A percentile compares a stretch with the other conserved stretches of the same genome.
These are phyloP conservation scores for Apoderus coryli DNA, from an alignment of 2,888 invertebrate genomes.

Conservation along the genomic window DNA sequence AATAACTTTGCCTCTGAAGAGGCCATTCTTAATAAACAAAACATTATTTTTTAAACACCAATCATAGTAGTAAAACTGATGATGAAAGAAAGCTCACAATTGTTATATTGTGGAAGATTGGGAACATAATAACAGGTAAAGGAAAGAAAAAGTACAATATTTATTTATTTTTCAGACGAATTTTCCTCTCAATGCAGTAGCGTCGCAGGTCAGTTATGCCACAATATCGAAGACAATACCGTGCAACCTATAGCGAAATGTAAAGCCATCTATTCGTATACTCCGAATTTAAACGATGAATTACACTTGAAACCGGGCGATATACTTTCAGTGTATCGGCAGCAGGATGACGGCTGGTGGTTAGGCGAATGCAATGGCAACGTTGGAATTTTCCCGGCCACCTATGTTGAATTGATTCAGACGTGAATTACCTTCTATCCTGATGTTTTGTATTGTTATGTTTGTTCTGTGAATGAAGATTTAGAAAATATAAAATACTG, in stretches of 20 bases:
- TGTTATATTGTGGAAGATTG: too few relatives aligned
- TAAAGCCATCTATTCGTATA: slow-evolving; percentile 75
- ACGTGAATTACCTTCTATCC: too few relatives aligned
- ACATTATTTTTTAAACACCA: too few relatives aligned
- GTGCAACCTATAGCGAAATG: slow-evolving; percentile 53
- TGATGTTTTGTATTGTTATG: too few relatives aligned
- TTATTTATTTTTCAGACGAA: slow-evolving; percentile 44
- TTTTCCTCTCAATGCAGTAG: slow-evolving; percentile 65
- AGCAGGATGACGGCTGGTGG: slow-evolving; percentile 94
- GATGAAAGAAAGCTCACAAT: too few relatives aligned
- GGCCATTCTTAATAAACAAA: too few relatives aligned
- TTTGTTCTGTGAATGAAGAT: too few relatives aligned
- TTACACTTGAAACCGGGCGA: slow-evolving; percentile 59
- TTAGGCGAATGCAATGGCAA: slow-evolving; percentile 73
- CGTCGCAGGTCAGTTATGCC: slow-evolving; percentile 20
- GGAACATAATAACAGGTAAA: too few relatives aligned
- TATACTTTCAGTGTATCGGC: slow-evolving; percentile 73
- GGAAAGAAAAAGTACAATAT: too few relatives aligned
- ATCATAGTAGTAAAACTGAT: too few relatives aligned
- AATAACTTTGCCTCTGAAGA: too few relatives aligned
- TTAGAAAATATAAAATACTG: too few relatives aligned
- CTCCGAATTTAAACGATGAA: slow-evolving; percentile 78
- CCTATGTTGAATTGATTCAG: slow-evolving; percentile 78
- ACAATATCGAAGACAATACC: slow-evolving; percentile 30
- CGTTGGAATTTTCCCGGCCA: slow-evolving; percentile 86